phyloP scores from a whole-genome alignment of 2,113 vertebrate genomes.

The Channa maculata region DNA sequence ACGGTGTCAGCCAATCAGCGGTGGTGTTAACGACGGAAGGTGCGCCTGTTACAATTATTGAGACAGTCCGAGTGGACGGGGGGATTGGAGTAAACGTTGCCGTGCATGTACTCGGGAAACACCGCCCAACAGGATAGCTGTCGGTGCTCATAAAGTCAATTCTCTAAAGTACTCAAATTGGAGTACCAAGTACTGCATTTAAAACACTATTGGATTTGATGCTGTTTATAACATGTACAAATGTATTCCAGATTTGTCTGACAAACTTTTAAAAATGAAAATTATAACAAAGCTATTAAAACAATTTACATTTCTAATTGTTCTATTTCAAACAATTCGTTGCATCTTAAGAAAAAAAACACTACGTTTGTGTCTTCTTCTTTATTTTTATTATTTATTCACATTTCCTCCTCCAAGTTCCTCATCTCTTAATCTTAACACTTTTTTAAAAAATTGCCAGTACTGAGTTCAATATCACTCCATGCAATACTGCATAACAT shows the following conservation, averaged over 20 bases:
- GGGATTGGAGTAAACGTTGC: background rate
- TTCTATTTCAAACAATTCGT: too few relatives aligned
- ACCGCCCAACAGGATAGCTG: background rate
- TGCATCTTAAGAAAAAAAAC: too few relatives aligned
- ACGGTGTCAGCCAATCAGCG: conserved; percentile 70
- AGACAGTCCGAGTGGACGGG: background rate
- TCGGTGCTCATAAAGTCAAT: background rate
- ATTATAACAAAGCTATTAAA: too few relatives aligned
- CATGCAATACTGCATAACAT: background rate
- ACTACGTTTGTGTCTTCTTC: too few relatives aligned
- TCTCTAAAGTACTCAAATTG: background rate
- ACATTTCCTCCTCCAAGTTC: background rate
- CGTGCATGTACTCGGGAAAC: background rate
- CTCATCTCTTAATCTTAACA: too few relatives aligned
- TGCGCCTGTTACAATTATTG: background rate
- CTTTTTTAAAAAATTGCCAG: too few relatives aligned
- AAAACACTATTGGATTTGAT: too few relatives aligned
- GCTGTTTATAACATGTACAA: too few relatives aligned
- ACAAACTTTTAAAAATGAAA: too few relatives aligned
- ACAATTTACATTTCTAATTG: too few relatives aligned
- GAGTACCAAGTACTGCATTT: too few relatives aligned
- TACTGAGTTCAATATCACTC: background rate
- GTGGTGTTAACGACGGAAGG: conserved; percentile 5
- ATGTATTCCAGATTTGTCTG: too few relatives aligned
- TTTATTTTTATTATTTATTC: background rate